A percentile compares a stretch with the other conserved stretches of the same genome.
These are phyloP conservation scores for Poeciliopsis turrubarensis DNA, from an alignment of 2,113 vertebrate species.

Conservation along the genomic window DNA sequence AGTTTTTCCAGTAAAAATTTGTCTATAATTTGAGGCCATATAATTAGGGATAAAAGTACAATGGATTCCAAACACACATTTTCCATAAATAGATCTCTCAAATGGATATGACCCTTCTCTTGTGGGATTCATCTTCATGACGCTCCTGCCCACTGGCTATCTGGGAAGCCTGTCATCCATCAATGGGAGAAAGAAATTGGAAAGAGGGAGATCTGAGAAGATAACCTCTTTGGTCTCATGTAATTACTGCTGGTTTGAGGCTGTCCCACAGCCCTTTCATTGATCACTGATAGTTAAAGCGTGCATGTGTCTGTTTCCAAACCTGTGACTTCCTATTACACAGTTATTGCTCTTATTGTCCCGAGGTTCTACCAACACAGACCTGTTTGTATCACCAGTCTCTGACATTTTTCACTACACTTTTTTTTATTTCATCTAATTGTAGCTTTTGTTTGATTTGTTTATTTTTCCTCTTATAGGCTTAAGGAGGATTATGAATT, in stretches of 20 bases:
- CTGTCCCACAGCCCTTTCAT: conserved; percentile 40
- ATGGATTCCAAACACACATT: neutral
- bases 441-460: conserved; percentile 9
- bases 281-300: conserved; percentile 39
- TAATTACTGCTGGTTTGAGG: conserved; percentile 48
- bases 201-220: conserved; percentile 34
- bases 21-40: conserved; percentile 12
- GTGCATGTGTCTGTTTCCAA: conserved; percentile 14
- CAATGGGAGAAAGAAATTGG: conserved; percentile 25
- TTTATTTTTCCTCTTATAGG: neutral
- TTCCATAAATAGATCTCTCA: conserved; percentile 48
- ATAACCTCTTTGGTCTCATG: conserved; percentile 49
- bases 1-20: conserved; percentile 12
- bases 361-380: conserved; percentile 8
- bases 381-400: conserved; percentile 17
- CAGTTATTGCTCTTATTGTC: conserved; percentile 30
- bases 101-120: conserved; percentile 67
- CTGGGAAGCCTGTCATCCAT: conserved; percentile 57
- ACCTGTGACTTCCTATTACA: conserved; percentile 12
- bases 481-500: neutral
- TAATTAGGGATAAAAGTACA: conserved; percentile 50
- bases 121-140: conserved; percentile 67
- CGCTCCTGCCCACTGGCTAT: conserved; percentile 46
- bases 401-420: conserved; percentile 6
- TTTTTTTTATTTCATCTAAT: conserved; percentile 14